phyloP scores from a whole-genome alignment of 2,113 vertebrate species.

The Megaleporinus macrocephalus region DNA sequence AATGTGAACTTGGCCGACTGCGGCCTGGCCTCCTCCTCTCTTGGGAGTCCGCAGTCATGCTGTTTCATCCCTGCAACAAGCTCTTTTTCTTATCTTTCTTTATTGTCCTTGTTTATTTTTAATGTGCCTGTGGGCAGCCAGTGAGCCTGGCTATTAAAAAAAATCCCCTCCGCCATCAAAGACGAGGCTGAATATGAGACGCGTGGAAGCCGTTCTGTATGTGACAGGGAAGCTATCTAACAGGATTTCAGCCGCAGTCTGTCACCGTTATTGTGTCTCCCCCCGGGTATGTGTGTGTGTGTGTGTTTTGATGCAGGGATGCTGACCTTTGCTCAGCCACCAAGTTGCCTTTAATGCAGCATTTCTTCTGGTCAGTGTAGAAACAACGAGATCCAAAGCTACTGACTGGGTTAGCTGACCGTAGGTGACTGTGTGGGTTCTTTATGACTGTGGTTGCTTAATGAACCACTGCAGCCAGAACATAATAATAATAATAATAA shows the following conservation, averaged over 20 bases:
- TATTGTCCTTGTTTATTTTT: constrained; percentile 58
- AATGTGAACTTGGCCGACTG: background rate
- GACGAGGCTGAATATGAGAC: constrained; percentile 45
- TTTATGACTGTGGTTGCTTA: constrained; percentile 7
- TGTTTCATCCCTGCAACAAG: constrained; percentile 25
- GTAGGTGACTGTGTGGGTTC: background rate
- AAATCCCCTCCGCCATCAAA: constrained; percentile 44
- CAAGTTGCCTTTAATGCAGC: constrained; percentile 19
- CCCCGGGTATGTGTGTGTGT: background rate
- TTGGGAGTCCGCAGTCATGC: constrained; percentile 13
- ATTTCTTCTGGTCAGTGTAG: background rate
- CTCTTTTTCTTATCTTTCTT: constrained; percentile 49
- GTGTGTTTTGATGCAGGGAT: constrained; percentile 15
- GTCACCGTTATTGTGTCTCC: constrained; percentile 15
- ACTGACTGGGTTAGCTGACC: constrained; percentile 16
- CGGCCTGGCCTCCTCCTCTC: constrained; percentile 8
- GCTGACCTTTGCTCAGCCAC: constrained; percentile 9
- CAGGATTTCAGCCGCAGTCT: constrained; percentile 1
- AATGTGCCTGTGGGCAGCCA: constrained; percentile 42
- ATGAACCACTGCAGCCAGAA: background rate
- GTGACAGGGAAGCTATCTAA: constrained; percentile 20
- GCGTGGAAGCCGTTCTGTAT: background rate
- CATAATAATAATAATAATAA: no score
- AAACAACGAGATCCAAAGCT: background rate
- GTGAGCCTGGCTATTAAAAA: constrained; percentile 12